Evolutionary conservation across 2,888 invertebrate genomes (phyloP).

Genomic region (Labia minor): DNA sequence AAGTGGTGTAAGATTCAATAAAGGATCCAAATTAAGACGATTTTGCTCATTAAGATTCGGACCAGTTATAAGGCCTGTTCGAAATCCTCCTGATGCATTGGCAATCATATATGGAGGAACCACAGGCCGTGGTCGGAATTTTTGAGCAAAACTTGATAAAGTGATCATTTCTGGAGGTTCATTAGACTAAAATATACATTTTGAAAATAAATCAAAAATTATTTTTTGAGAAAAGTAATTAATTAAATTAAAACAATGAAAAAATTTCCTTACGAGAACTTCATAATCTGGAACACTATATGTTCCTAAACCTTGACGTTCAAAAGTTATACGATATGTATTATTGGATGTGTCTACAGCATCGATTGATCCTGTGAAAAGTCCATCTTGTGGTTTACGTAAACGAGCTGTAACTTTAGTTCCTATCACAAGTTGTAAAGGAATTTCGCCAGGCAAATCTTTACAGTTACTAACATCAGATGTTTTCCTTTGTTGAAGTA

Average conservation of each 20-base stretch:
- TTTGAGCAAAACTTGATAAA: slow-evolving; percentile 69
- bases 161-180: slow-evolving; percentile 85
- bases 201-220: neutral
- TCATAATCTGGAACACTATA: slow-evolving; percentile 95
- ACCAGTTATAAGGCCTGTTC: neutral
- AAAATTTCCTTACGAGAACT: slow-evolving; percentile 56
- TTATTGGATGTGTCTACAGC: slow-evolving; percentile 91
- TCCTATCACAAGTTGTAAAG: slow-evolving; percentile 86
- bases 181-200: slow-evolving; percentile 49
- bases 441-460: slow-evolving; percentile 89
- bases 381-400: slow-evolving; percentile 85
- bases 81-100: slow-evolving; percentile 31
- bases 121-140: slow-evolving; percentile 60
- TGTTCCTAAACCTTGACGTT: slow-evolving; percentile 81
- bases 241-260: neutral
- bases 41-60: slow-evolving; percentile 29
- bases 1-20: slow-evolving; percentile 49
- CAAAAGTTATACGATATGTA: slow-evolving; percentile 90
- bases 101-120: slow-evolving; percentile 41
- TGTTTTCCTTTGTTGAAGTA: slow-evolving; percentile 82
- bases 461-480: slow-evolving; percentile 65
- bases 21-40: slow-evolving; percentile 52
- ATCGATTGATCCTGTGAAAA: slow-evolving; percentile 88
- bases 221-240: neutral
- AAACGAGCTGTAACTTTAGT: slow-evolving; percentile 87